Evolutionary conservation across 1,140 invertebrate genomes (phyloP).

Genomic region (Saccostrea echinata): DNA sequence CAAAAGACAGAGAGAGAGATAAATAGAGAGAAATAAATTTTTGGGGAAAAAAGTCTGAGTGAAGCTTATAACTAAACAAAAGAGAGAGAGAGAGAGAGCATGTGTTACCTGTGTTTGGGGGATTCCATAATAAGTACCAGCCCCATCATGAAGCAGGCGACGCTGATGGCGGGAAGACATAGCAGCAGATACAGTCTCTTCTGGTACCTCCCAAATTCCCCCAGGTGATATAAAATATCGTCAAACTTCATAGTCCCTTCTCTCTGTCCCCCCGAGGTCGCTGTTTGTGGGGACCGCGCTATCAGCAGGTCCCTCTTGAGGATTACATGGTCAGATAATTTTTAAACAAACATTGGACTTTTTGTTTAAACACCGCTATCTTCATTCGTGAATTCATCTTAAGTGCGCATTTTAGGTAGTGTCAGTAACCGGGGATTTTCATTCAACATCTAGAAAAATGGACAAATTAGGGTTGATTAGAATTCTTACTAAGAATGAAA

Average conservation of each 20-base stretch:
- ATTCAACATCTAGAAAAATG: no score
- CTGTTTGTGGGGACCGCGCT: neutral
- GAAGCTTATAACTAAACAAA: neutral
- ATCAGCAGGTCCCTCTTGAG: neutral
- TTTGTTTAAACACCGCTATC: constrained; percentile 23
- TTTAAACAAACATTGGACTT: constrained; percentile 18
- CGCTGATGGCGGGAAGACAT: constrained; percentile 84
- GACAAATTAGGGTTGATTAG: no score
- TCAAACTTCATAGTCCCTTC: constrained; percentile 88
- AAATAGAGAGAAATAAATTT: neutral
- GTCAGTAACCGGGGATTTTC: no score
- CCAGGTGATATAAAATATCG: constrained; percentile 89
- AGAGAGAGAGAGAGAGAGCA: neutral
- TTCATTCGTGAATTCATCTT: neutral
- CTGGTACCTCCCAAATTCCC: constrained; percentile 93
- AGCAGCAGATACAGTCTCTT: constrained; percentile 90
- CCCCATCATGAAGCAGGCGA: constrained; percentile 8
- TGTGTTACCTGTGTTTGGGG: neutral
- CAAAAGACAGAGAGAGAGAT: neutral
- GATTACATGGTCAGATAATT: constrained; percentile 18
- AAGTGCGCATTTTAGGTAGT: neutral
- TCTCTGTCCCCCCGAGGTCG: neutral
- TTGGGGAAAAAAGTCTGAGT: neutral
- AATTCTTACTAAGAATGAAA: no score
- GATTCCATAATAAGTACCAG: neutral